Evolutionary conservation across 2,113 vertebrate genomes (phyloP), one percentile per base, ranked within the genome.

Genomic region (Crypturellus undulatus): DNA sequence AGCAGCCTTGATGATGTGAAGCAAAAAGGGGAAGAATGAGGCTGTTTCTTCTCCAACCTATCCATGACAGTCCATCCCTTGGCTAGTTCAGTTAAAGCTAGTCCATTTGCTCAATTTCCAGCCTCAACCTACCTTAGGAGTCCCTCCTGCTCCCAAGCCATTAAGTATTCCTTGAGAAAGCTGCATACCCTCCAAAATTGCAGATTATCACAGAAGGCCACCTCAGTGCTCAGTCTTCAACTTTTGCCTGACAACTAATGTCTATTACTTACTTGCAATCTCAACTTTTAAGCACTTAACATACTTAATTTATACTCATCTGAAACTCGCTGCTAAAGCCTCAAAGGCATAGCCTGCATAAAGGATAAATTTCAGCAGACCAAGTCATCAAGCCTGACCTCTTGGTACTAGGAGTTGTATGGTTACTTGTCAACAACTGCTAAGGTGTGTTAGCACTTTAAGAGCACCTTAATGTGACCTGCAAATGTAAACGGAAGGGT

Each of bases 341-440:
- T 81, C 52, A 68, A 60, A 89, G 60, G 21, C 86, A 59, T 22
- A 85, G 59, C 75, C 64, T 7, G 12, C 26, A 65, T 43, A 47
- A 93, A 90, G 59, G 84, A 28, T 87, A 56, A 70, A 69, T 92
- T 94, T 93, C 86, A 92, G 69, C n/a, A 87, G 89, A 49, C 20
- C 64, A 64, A 95, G 85, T 89, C 93, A 94, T 90, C 83, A 92
- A 84, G 79, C 65, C 34, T 90, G 86, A 87, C 88, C 92, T 89
- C 71, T 76, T 62, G 84, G 84, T 71, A 88, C 91, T 76, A 84
- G 58, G 63, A 94, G 43, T 19, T 80, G 54, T 21, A 90, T 8
- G 77, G 80, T 59, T 79, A 93, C 87, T 93, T 95, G 92, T 94
- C 92, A 96, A 76, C 92, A 95, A 80, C 91, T 95, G 88, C 28